Evolutionary conservation across 2,888 invertebrate genomes (phyloP).

Genomic region (Tipula vernalis): DNA sequence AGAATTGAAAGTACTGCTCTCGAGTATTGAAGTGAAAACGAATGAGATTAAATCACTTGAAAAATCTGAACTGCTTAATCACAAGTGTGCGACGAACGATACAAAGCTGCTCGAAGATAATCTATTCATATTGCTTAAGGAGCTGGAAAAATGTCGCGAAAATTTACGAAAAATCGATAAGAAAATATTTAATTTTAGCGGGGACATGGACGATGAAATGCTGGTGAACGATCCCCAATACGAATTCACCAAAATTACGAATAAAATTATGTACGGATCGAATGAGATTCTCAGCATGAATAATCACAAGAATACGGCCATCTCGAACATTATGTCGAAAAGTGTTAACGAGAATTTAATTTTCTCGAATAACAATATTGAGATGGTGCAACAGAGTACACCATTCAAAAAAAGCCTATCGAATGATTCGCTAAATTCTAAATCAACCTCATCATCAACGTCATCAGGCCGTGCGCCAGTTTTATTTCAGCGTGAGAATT

Average conservation of each 20-base stretch:
- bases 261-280: constrained; percentile 28
- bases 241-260: constrained; percentile 25
- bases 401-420: constrained; percentile 24
- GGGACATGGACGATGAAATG: constrained; percentile 29
- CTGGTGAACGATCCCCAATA: constrained; percentile 11
- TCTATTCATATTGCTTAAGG: constrained; percentile 41
- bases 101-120: constrained; percentile 57
- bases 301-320: constrained; percentile 18
- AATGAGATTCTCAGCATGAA: constrained; percentile 20
- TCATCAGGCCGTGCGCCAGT: background rate
- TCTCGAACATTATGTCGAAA: constrained; percentile 39
- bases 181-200: constrained; percentile 32
- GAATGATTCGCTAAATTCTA: background rate
- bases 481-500: background rate
- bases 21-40: constrained; percentile 54
- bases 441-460: background rate
- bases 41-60: constrained; percentile 50
- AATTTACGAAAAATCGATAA: constrained; percentile 53
- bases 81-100: constrained; percentile 54
- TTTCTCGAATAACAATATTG: constrained; percentile 35
- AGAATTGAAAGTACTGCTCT: constrained; percentile 51
- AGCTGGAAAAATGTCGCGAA: constrained; percentile 55
- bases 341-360: constrained; percentile 43
- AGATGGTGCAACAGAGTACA: constrained; percentile 26
- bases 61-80: constrained; percentile 49